These are phyloP conservation scores for Tangara arthus DNA, from an alignment of 2,797 vertebrate species.

Conservation along the genomic window DNA sequence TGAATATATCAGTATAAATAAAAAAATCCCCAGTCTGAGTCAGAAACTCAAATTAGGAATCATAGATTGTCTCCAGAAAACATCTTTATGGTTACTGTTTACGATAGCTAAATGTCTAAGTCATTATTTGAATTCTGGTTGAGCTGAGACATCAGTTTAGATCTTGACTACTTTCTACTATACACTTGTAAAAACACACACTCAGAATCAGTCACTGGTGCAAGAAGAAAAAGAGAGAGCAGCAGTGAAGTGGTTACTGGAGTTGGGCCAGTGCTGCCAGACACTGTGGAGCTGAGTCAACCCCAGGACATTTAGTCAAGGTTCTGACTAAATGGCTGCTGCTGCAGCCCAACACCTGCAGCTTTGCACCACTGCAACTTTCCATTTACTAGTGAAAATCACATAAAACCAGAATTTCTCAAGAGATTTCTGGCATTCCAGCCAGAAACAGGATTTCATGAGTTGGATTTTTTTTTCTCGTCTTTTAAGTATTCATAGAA, in stretches of 20 bases:
- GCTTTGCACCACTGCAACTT: background rate
- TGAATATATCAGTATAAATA: background rate
- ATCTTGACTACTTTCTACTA: background rate
- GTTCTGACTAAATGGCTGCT: background rate
- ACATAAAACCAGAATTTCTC: background rate
- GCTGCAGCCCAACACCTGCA: background rate
- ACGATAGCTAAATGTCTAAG: background rate
- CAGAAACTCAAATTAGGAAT: background rate
- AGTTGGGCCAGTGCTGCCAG: background rate
- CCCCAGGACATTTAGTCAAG: background rate
- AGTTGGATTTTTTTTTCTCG: background rate
- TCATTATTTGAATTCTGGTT: background rate
- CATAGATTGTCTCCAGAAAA: background rate
- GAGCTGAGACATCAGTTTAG: background rate
- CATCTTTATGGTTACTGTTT: background rate
- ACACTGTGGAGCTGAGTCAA: background rate
- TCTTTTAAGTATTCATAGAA: background rate
- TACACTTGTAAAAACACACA: background rate
- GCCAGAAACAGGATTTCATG: background rate
- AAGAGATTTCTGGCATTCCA: background rate
- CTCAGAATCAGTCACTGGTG: background rate
- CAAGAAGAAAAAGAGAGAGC: background rate
- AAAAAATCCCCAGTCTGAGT: fast-evolving
- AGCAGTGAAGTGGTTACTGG: background rate
- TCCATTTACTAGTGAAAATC: background rate